Evolutionary conservation across 2,113 vertebrate genomes (phyloP).

Genomic region (Plecotus auritus): DNA sequence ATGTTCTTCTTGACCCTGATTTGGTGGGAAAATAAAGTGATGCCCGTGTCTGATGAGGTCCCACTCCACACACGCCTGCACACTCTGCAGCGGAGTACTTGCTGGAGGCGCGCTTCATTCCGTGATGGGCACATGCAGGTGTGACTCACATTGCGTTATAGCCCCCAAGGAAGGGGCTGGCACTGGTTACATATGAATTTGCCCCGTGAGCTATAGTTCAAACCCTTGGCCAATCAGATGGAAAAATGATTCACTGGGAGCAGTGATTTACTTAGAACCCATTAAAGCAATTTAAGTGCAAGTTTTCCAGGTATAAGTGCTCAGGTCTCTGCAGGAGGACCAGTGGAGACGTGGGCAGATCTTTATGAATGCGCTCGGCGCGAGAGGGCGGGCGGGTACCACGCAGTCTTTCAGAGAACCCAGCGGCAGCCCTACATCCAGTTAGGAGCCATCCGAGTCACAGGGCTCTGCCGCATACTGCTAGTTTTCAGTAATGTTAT

Average conservation of each 20-base stretch:
- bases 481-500: background rate
- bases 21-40: background rate
- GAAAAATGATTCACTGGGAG: slow-evolving; percentile 19
- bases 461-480: background rate
- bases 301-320: slow-evolving; percentile 24
- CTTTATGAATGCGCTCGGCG: background rate
- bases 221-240: slow-evolving; percentile 22
- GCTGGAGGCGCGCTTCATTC: background rate
- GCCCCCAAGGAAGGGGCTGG: background rate
- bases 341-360: background rate
- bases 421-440: background rate
- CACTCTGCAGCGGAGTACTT: accelerated
- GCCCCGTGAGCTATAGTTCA: slow-evolving; percentile 10
- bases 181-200: background rate
- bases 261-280: slow-evolving; percentile 52
- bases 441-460: slow-evolving; percentile 25
- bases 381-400: background rate
- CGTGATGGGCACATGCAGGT: background rate
- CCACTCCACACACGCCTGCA: accelerated
- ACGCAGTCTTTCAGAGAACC: background rate
- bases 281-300: slow-evolving; percentile 32
- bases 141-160: background rate
- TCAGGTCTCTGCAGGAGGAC: slow-evolving; percentile 7
- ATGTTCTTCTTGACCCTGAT: background rate
- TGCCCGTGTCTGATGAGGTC: accelerated